Percentiles rank a stretch among this genome's conserved stretches.
phyloP scores from a whole-genome alignment of 1,140 invertebrate species.

The Mylabris phalerata region DNA sequence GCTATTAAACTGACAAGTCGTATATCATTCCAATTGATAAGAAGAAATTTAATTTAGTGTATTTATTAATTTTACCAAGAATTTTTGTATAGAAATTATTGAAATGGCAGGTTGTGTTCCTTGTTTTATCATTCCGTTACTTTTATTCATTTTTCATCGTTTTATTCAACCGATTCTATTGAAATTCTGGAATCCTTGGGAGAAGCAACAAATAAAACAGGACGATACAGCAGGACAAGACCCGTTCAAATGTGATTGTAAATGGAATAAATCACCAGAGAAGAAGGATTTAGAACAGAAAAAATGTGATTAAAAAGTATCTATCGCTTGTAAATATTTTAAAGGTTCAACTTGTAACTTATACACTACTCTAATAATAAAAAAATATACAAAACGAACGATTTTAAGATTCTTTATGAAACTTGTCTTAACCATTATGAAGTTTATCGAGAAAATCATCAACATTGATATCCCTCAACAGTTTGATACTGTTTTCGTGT shows the following conservation, averaged over 20 bases:
- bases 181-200: constrained; percentile 72
- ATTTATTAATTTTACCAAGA: too few relatives aligned
- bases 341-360: not conserved
- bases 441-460: constrained; percentile 9
- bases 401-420: too few relatives aligned
- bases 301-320: constrained; percentile 4
- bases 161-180: constrained; percentile 66
- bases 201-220: constrained; percentile 24
- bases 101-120: constrained; percentile 67
- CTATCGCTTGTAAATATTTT: not conserved
- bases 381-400: too few relatives aligned
- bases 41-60: too few relatives aligned
- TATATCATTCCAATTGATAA: too few relatives aligned
- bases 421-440: not conserved
- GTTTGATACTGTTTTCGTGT: not conserved
- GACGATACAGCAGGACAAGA: constrained; percentile 9
- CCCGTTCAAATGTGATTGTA: constrained; percentile 24
- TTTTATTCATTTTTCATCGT: constrained; percentile 69
- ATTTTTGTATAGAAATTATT: too few relatives aligned
- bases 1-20: too few relatives aligned
- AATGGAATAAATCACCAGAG: constrained; percentile 15
- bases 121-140: constrained; percentile 66
- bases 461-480: constrained; percentile 7
- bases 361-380: not conserved
- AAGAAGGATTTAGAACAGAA: constrained; percentile 2